phyloP scores from a whole-genome alignment of 2,797 vertebrate species.

The Clarias fuscus region DNA sequence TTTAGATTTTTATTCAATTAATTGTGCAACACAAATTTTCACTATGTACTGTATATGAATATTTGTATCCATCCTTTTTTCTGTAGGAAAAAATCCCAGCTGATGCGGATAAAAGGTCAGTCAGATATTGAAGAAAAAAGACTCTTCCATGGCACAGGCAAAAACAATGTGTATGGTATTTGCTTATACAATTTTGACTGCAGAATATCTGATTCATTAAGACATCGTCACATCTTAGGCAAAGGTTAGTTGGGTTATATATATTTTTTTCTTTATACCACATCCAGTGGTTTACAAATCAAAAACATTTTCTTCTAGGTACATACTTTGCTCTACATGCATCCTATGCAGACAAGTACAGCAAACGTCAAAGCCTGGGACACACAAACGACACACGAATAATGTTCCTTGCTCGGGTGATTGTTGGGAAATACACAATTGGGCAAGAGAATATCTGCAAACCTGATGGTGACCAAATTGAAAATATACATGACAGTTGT shows the following conservation, averaged over 20 bases:
- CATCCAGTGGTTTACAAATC: neutral
- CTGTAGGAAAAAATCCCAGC: constrained; percentile 82
- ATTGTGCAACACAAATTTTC: too few relatives aligned
- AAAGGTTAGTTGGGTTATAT: constrained; percentile 72
- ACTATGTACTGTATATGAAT: too few relatives aligned
- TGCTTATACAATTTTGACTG: constrained; percentile 89
- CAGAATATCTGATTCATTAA: constrained; percentile 69
- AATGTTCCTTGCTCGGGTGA: constrained; percentile 83
- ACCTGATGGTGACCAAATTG: constrained; percentile 74
- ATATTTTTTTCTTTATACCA: neutral
- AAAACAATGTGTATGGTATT: constrained; percentile 78
- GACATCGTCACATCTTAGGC: constrained; percentile 68
- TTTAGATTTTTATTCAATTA: too few relatives aligned
- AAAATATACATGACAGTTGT: constrained; percentile 83
- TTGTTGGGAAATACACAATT: constrained; percentile 75
- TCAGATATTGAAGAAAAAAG: constrained; percentile 75
- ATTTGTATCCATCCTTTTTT: neutral
- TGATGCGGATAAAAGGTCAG: constrained; percentile 77
- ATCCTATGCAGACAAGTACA: constrained; percentile 74
- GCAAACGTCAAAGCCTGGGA: constrained; percentile 54
- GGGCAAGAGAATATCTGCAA: constrained; percentile 70
- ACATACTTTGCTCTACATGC: constrained; percentile 87
- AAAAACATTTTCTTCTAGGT: constrained; percentile 72
- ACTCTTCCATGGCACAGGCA: constrained; percentile 85
- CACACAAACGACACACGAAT: constrained; percentile 65